Conservation (phyloP, 2,888 invertebrate species). For the Hirtodrosophila alboralis region DNA sequence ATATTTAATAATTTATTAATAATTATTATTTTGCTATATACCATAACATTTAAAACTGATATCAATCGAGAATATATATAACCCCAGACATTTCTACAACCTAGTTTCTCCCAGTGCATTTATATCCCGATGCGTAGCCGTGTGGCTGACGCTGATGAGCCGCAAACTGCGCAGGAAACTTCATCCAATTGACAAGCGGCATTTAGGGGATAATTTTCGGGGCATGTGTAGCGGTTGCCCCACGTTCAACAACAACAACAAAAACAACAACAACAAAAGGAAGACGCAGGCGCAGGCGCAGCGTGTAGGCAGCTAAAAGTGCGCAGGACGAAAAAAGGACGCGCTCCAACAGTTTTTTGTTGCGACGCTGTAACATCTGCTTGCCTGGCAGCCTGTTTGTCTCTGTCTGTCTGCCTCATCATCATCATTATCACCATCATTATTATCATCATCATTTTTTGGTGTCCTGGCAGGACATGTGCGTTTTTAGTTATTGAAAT, state of each 20-base stretch:
- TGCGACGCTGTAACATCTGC: slow-evolving; percentile 50
- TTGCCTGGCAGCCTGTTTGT: slow-evolving; percentile 1
- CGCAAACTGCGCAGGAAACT: slow-evolving; percentile 77
- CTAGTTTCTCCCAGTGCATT: slow-evolving; percentile 23
- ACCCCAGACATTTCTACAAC: too few species aligned
- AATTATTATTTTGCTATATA: too few species aligned
- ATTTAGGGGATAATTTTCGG: slow-evolving; percentile 79
- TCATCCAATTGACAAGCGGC: slow-evolving; percentile 69
- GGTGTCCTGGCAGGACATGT: slow-evolving; percentile 62
- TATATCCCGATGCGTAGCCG: slow-evolving; percentile 10
- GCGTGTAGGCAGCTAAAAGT: slow-evolving; percentile 55
- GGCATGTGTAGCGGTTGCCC: slow-evolving; percentile 57
- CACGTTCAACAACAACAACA: slow-evolving; percentile 30
- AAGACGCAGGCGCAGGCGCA: slow-evolving; percentile 24
- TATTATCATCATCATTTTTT: slow-evolving; percentile 13
- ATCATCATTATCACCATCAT: slow-evolving; percentile 5
- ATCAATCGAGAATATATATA: too few species aligned
- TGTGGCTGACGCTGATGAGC: slow-evolving; percentile 73
- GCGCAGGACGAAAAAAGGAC: slow-evolving; percentile 52
- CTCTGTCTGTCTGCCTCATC: slow-evolving; percentile 2
- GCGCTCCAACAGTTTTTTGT: slow-evolving; percentile 73
- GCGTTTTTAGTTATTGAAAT: slow-evolving; percentile 81
- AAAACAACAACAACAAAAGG: slow-evolving; percentile 18
- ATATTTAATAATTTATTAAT: too few species aligned
- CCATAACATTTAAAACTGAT: too few species aligned